Percentiles rank a stretch among this genome's conserved stretches.
phyloP scores from a whole-genome alignment of 2,797 vertebrate genomes.

The Spinus pinus region DNA sequence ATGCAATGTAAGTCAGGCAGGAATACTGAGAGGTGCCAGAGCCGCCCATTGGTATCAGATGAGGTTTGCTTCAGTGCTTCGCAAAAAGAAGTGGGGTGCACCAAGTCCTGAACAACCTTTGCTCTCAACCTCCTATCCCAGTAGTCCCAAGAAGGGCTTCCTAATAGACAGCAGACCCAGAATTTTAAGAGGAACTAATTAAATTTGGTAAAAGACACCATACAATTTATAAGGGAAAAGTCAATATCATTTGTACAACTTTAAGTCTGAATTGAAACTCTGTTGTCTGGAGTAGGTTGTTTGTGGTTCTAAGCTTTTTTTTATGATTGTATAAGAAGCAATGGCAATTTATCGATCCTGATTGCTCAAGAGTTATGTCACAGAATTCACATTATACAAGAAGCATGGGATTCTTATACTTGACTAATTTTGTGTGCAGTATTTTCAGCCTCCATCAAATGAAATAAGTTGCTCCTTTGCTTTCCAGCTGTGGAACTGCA shows the following conservation, averaged over 20 bases:
- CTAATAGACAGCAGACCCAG: background rate
- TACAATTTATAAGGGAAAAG: background rate
- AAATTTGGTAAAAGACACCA: background rate
- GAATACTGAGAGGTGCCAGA: background rate
- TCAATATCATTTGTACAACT: background rate
- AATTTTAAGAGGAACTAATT: background rate
- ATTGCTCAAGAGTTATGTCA: background rate
- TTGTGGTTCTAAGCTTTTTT: background rate
- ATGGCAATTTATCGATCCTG: background rate
- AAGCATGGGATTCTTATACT: background rate
- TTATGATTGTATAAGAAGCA: background rate
- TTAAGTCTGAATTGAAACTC: background rate
- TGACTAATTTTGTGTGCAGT: background rate
- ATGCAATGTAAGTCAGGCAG: background rate
- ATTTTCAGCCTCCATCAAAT: background rate
- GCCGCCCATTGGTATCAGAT: background rate
- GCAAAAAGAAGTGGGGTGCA: background rate
- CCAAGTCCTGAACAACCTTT: background rate
- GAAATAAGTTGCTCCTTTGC: background rate
- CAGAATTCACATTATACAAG: background rate
- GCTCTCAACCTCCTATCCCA: accelerated
- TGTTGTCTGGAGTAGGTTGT: background rate
- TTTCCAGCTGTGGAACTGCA: background rate
- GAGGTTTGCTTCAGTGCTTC: background rate
- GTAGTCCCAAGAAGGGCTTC: background rate